Evolutionary conservation across 2,888 invertebrate genomes (phyloP).

Genomic region (Cephus runcator): DNA sequence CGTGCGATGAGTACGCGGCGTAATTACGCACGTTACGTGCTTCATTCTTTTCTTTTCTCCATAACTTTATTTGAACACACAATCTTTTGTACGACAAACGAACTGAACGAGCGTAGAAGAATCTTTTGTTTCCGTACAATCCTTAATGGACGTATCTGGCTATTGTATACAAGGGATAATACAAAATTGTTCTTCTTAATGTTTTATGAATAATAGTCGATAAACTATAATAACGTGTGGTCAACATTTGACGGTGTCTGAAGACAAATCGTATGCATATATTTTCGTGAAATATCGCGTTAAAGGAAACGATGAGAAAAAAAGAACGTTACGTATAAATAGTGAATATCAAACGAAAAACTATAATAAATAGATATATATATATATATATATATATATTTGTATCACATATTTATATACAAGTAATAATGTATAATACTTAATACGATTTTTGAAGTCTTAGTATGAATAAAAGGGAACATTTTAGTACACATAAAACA

Average conservation of each 20-base stretch:
- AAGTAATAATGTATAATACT: constrained; percentile 45
- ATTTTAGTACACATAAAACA: constrained; percentile 56
- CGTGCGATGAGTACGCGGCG: neutral
- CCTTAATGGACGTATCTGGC: too few species aligned
- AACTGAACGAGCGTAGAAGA: neutral
- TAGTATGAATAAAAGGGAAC: constrained; percentile 55
- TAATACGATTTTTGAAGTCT: constrained; percentile 55
- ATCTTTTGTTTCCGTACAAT: neutral
- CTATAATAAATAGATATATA: constrained; percentile 37
- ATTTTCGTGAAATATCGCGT: neutral
- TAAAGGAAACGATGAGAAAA: neutral
- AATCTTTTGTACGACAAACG: neutral
- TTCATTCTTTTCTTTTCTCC: neutral
- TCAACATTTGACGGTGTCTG: neutral
- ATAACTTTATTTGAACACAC: neutral
- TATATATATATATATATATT: constrained; percentile 45
- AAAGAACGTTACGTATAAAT: neutral
- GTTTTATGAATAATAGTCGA: neutral
- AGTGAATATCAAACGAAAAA: neutral
- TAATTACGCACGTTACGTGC: neutral
- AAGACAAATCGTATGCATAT: neutral
- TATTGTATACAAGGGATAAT: too few species aligned
- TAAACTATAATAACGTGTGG: neutral
- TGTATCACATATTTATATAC: constrained; percentile 58
- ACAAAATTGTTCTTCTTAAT: too few species aligned